Percentiles rank a stretch among this genome's conserved stretches.
Conservation (phyloP, 2,113 vertebrate genomes). For the Lycaon pictus region DNA sequence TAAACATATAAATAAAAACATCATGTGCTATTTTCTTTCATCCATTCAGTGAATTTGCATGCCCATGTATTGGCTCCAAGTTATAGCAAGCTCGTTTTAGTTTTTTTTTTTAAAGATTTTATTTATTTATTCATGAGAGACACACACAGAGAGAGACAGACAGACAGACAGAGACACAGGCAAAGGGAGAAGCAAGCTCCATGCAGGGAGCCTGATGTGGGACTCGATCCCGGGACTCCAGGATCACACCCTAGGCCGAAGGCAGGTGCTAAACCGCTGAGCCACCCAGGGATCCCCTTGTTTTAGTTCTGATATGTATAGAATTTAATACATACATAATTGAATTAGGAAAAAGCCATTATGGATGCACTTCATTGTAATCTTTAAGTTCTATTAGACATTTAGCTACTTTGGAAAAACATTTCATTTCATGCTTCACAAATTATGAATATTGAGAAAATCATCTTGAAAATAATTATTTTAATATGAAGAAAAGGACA, state of each 20-base stretch:
- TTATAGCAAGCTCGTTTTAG: not conserved
- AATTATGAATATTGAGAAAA: slow-evolving; percentile 46
- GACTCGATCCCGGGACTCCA: too few species aligned
- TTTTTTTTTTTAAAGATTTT: not conserved
- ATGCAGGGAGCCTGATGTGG: too few species aligned
- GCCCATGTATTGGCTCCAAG: not conserved
- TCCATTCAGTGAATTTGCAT: not conserved
- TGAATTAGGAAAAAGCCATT: not conserved
- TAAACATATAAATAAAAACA: not conserved
- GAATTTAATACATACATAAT: not conserved
- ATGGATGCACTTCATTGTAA: not conserved
- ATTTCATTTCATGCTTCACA: slow-evolving; percentile 56
- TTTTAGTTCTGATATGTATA: not conserved
- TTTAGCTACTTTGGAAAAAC: slow-evolving; percentile 19
- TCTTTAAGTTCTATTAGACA: slow-evolving; percentile 39
- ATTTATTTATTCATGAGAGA: too few species aligned
- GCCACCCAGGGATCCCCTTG: too few species aligned
- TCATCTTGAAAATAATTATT: slow-evolving; percentile 34
- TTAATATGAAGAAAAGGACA: slow-evolving; percentile 15
- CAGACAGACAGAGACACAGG: too few species aligned
- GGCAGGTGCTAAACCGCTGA: too few species aligned
- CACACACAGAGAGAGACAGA: too few species aligned
- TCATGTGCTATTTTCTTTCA: not conserved
- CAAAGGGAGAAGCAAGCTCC: too few species aligned
- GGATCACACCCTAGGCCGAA: too few species aligned